Evolutionary conservation across 2,888 invertebrate genomes (phyloP), one percentile per base, ranked within the genome.

Genomic region (Sipha maydis): DNA sequence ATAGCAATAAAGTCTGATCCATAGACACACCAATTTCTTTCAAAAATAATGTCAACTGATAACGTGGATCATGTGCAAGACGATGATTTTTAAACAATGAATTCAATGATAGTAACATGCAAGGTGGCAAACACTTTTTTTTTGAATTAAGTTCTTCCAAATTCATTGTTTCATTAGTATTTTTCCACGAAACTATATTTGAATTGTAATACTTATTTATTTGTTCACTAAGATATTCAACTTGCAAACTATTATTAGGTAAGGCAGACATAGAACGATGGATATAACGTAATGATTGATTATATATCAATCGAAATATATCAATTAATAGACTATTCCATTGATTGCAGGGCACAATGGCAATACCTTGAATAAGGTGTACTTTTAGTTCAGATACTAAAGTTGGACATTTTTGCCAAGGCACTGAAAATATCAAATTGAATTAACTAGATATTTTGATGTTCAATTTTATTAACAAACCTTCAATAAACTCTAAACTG

Each of bases 1-100:
- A 95, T 91, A 95, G 95, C 41, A 92, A 91, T 76, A 95, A 91
- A 19, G 95, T 93, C 91, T 95, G 94, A 89, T 94, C 92, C 48
- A 95, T 91, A 5, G 94, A 93, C 93, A 96, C 93, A 0, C 95
- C 95, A 90, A 94, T 93, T 90, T 95, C 95, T 92, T 95, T 96
- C 83, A 96, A 92, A 92, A 95, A 96, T 41, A 96, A 92, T 89
- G 94, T 95, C 90, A 95, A 95, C 90, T 94, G 93, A 90, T 95
- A 95, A 90, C 94, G 92, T 56, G 93, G 94, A 90, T 93, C 92
- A 91, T 96, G 95, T 34, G 93, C 93, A n/a, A 95, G 92, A 90
- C 95, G 93, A 91, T 95, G 95, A 83, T 92, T 93, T 21, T 91
- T 91, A 69, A 93, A 91, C 71, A 95, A 91, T 83, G 92, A 92